Base-by-base conservation (phyloP, 2,797 vertebrate genomes). In the Anas georgica region DNA sequence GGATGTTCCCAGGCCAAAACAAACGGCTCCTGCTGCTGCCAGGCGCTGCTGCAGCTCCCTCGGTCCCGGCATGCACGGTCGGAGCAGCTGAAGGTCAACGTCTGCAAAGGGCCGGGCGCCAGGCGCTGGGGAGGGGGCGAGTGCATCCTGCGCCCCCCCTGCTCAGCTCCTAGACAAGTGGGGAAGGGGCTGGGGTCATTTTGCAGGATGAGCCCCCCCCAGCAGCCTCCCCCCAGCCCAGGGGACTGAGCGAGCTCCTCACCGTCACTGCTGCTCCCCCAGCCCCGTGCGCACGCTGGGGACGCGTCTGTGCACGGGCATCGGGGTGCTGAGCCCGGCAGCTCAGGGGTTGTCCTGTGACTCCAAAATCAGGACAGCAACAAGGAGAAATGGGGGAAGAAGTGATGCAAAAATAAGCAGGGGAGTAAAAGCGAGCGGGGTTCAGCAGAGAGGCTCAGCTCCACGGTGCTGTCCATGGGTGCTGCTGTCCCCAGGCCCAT, bases 241-340 rank as follows among this genome's bases (percentile, higher is more conserved):
- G 50, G 50, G 25, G 8, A 6, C 8, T 3, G 52, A 29, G 15
- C 9, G 6, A 54, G 52, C 26, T 54, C 28, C 52, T 54, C 10
- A 15, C 26, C 16, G 3, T 54, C 28, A 29, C 28, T 29, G 52
- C 52, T 29, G 52, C 28, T 28, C 52, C 52, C 28, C 52, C 9
- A 54, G 52, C 25, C 50, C 50, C 1, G 25, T 28, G 50, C 14
- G 5, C 50, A 52, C 3, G 5, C 25, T 6, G 4, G 45, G 43
- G 73, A 66, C 10, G 2, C 4, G 3, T 62, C 77, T 25, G 46
- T 16, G 22, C 35, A 4, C 0, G 1, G 2, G 25, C 1, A 0
- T 41, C 46, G 41, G 41, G 52, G 50, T 77, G 41, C 55, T 14
- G 9, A 60, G 64, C 7, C 50, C 74, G 58, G 17, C 43, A 59